Evolutionary conservation across 2,113 vertebrate genomes (phyloP).

Genomic region (Pelmatolapia mariae): DNA sequence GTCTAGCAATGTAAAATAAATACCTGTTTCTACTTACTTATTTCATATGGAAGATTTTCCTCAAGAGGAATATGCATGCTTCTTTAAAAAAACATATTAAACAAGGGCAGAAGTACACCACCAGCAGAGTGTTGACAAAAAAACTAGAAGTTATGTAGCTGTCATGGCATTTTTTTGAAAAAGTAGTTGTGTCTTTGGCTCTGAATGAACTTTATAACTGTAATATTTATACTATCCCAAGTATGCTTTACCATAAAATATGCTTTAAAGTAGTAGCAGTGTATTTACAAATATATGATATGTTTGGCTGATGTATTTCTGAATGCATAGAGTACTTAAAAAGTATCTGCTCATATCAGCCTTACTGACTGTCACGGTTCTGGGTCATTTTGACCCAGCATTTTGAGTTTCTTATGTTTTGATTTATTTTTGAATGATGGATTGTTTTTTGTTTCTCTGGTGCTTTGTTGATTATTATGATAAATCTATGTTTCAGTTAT

Average conservation of each 20-base stretch:
- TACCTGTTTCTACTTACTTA: background rate
- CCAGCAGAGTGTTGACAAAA: background rate
- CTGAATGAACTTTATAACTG: background rate
- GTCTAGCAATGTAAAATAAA: background rate
- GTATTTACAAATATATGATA: background rate
- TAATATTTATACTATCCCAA: background rate
- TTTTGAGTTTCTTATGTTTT: no score
- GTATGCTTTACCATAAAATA: background rate
- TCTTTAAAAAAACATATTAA: background rate
- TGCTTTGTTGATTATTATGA: no score
- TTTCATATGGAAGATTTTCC: background rate
- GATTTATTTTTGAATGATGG: no score
- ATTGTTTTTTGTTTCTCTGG: no score
- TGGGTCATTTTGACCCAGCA: no score
- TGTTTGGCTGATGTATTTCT: background rate
- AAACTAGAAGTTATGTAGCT: background rate
- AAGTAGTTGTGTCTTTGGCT: background rate
- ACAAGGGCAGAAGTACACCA: background rate
- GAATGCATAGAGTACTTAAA: background rate
- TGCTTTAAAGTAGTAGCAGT: background rate
- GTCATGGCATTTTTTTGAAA: background rate
- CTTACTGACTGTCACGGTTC: no score
- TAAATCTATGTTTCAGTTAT: no score
- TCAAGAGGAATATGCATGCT: background rate
- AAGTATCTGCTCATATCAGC: no score